A percentile compares a stretch with the other conserved stretches of the same genome.
Evolutionary conservation across 2,888 invertebrate species (phyloP).

Genomic region (Leptarthrus brevirostris): DNA sequence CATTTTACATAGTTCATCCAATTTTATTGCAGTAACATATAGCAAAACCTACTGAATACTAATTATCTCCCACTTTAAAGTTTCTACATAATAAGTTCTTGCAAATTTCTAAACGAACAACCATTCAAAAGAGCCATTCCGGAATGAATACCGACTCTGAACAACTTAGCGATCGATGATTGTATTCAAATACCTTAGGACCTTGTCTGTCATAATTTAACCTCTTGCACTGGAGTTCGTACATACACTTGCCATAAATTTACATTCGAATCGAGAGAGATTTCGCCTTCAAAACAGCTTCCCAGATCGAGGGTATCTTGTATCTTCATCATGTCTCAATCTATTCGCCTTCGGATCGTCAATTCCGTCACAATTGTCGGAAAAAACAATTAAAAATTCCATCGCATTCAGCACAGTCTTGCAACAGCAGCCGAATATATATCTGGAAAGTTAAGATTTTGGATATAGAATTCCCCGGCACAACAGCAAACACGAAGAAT

Average conservation of each 20-base stretch:
- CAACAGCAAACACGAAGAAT: too few relatives aligned
- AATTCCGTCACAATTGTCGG: background rate
- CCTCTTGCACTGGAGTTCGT: constrained; percentile 6
- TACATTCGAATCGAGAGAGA: constrained; percentile 13
- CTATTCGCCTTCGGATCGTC: background rate
- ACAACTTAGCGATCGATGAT: background rate
- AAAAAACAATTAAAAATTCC: background rate
- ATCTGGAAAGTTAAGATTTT: too few relatives aligned
- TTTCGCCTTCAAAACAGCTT: constrained; percentile 23
- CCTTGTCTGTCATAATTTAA: constrained; percentile 27
- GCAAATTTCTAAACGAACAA: too few relatives aligned
- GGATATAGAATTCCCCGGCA: too few relatives aligned
- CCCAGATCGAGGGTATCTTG: constrained; percentile 9
- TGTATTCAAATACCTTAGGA: constrained; percentile 18
- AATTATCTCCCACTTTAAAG: too few relatives aligned
- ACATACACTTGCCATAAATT: constrained; percentile 6
- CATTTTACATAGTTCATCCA: too few relatives aligned
- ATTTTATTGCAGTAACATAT: too few relatives aligned
- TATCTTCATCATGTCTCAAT: background rate
- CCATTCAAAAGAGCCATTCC: too few relatives aligned
- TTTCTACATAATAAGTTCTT: too few relatives aligned
- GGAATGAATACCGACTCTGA: too few relatives aligned
- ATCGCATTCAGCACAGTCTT: background rate
- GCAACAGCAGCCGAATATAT: too few relatives aligned
- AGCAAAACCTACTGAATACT: too few relatives aligned